Evolutionary conservation across 1,140 invertebrate genomes (phyloP), one percentile per base, ranked within the genome.

Genomic region (Trichomalopsis sarcophagae): DNA sequence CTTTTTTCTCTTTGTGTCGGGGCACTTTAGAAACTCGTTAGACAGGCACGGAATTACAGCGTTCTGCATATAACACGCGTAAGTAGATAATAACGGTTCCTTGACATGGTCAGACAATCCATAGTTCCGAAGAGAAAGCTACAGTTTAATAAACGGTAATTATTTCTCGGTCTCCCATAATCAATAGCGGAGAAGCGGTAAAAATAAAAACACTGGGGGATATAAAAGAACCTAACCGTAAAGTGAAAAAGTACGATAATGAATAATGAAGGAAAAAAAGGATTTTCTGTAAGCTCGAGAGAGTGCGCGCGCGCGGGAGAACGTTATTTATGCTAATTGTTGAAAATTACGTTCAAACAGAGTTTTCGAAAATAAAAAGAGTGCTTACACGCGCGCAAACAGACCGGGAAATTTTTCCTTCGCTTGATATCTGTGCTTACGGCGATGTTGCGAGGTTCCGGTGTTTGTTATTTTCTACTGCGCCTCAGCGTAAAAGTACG

Each of bases 51-150:
- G 80, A 85, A 85, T 85, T 82, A 85, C 74, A 85, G 80, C 80
- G 84, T 82, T 85, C 84, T 82, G 84, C 73, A 85, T 82, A 82
- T 81, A 81, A 85, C 84, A 82, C 80, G 80, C 80, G 79, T 85
- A 85, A 85, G 84, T 82, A 82, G 84, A 85, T 85, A 85, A 85
- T 85, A 85, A 85, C 80, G 84, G 84, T 85, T 85, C 80, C 84
- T 81, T 68, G 84, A 85, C 84, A 82, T 85, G 84, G 73, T 76
- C 84, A 82, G 84, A 81, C 80, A 81, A 85, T 85, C 73, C 82
- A 82, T 85, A 82, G 84, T 85, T 85, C 74, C 55, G 80, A 82
- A 82, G 84, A 82, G 80, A 82, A 85, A 82, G 84, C 84, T 36
- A 78, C 77, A 85, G 79, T 85, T 85, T 85, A 85, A 82, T 85